Evolutionary conservation across 2,888 invertebrate genomes (phyloP).

Genomic region (Gortyna flavago): DNA sequence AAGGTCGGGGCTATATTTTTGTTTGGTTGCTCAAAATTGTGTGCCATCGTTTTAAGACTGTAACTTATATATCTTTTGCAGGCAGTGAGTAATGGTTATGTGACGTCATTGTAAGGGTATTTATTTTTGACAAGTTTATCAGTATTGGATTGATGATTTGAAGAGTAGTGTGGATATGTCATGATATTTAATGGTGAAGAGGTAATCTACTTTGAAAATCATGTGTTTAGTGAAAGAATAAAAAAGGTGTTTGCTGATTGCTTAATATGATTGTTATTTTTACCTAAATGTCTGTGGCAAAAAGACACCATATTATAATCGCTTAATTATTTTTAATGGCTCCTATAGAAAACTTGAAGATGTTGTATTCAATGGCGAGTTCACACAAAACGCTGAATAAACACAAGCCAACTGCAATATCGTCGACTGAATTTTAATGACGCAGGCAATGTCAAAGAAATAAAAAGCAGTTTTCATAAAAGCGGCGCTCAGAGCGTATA

Average conservation of each 20-base stretch:
- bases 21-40: slow-evolving; percentile 40
- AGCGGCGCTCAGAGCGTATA: slow-evolving; percentile 38
- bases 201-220: not conserved
- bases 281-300: not conserved
- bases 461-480: slow-evolving; percentile 48
- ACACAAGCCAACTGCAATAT: slow-evolving; percentile 13
- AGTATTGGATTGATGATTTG: not conserved
- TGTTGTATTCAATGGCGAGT: slow-evolving; percentile 15
- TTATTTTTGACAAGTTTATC: slow-evolving; percentile 14
- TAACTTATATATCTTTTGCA: slow-evolving; percentile 9
- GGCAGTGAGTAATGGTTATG: slow-evolving; percentile 13
- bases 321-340: slow-evolving; percentile 41
- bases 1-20: slow-evolving; percentile 50
- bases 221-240: not conserved
- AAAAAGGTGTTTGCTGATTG: not conserved
- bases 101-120: not conserved
- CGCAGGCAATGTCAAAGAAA: slow-evolving; percentile 39
- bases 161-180: not conserved
- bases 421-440: slow-evolving; percentile 52
- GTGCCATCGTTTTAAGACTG: slow-evolving; percentile 10
- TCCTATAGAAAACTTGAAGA: not conserved
- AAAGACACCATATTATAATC: slow-evolving; percentile 8
- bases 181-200: too few species aligned
- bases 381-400: slow-evolving; percentile 26
- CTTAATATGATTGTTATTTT: not conserved